Conservation (phyloP, 1,140 invertebrate species). For the Cydia pomonella region DNA sequence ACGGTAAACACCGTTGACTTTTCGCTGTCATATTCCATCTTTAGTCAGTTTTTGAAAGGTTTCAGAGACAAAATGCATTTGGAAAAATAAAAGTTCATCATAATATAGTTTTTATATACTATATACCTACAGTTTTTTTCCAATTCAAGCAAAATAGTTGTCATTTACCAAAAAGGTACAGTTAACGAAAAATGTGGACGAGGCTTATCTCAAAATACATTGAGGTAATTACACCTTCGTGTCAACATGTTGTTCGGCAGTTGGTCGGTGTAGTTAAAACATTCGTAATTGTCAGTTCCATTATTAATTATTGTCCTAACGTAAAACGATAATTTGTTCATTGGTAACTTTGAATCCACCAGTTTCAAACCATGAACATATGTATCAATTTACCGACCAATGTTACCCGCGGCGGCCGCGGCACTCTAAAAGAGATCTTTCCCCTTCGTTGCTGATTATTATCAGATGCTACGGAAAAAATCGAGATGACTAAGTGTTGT, state of each 20-base stretch:
- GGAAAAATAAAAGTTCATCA: no score
- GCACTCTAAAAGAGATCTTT: background rate
- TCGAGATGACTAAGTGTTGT: background rate
- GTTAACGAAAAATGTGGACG: background rate
- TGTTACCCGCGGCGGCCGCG: background rate
- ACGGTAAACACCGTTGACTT: no score
- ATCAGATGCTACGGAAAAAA: background rate
- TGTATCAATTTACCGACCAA: background rate
- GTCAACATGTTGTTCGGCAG: conserved; percentile 4
- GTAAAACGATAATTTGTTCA: background rate
- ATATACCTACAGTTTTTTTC: background rate
- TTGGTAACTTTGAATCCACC: background rate
- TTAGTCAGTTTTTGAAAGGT: no score
- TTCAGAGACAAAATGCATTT: no score
- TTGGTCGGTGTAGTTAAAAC: background rate
- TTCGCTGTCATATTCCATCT: no score
- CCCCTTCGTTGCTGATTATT: background rate
- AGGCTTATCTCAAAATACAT: background rate
- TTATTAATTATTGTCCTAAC: conserved; percentile 1
- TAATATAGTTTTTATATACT: no score
- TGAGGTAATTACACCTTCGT: conserved; percentile 8
- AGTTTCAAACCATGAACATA: background rate
- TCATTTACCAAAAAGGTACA: background rate
- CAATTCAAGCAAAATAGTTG: background rate
- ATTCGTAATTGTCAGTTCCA: background rate